phyloP scores from a whole-genome alignment of 2,797 vertebrate genomes.

The Mastacembelus armatus region DNA sequence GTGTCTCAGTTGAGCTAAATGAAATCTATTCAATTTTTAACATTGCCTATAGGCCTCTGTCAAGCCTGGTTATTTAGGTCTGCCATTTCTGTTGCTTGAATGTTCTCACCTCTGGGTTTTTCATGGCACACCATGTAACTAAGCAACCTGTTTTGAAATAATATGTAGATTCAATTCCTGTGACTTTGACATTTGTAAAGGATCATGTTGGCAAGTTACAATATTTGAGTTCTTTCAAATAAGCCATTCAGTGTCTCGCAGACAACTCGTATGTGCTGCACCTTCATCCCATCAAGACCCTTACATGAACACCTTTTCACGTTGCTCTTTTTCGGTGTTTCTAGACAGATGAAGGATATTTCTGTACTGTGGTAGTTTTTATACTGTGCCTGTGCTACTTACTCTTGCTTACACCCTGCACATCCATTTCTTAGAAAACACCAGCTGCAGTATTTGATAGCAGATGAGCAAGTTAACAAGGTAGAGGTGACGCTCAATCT shows the following conservation, averaged over 20 bases:
- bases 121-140: slow-evolving; percentile 11
- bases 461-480: slow-evolving; percentile 25
- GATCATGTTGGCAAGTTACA: slow-evolving; percentile 19
- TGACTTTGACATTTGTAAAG: slow-evolving; percentile 46
- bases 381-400: background rate
- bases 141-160: slow-evolving; percentile 22
- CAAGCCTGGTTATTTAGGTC: slow-evolving; percentile 8
- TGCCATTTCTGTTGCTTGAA: slow-evolving; percentile 12
- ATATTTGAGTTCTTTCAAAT: slow-evolving; percentile 26
- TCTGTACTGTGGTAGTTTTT: slow-evolving; percentile 13
- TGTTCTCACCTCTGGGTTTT: slow-evolving; percentile 27
- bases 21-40: slow-evolving; percentile 3
- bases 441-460: slow-evolving; percentile 33
- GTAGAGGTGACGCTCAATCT: slow-evolving; percentile 11
- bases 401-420: slow-evolving; percentile 6
- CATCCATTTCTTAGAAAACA: slow-evolving; percentile 8
- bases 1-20: slow-evolving; percentile 6
- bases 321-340: background rate
- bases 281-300: slow-evolving; percentile 1
- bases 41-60: slow-evolving; percentile 1
- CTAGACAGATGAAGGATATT: slow-evolving; percentile 7
- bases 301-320: slow-evolving; percentile 1
- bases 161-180: slow-evolving; percentile 34
- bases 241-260: background rate
- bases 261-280: background rate